Evolutionary conservation across 2,797 vertebrate species (phyloP).

Genomic region (Sarcoramphus papa): DNA sequence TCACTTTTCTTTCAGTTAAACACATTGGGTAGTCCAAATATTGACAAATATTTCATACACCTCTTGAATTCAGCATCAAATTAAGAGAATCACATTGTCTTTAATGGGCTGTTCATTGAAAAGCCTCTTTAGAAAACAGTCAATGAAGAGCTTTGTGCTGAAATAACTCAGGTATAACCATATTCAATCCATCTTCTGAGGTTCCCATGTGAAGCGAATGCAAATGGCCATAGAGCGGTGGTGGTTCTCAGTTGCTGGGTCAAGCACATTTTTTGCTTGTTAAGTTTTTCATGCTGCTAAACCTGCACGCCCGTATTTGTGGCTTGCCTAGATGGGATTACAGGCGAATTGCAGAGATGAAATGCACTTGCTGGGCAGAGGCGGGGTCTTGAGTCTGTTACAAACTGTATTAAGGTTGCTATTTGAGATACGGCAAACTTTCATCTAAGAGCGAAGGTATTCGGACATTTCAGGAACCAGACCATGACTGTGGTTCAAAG

Average conservation of each 20-base stretch:
- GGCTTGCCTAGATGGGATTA: neutral
- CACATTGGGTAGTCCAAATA: neutral
- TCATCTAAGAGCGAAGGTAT: neutral
- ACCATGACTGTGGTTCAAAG: neutral
- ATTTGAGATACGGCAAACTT: neutral
- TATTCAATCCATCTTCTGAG: accelerated
- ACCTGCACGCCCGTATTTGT: accelerated
- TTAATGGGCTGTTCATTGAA: neutral
- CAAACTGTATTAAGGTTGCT: neutral
- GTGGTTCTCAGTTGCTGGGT: neutral
- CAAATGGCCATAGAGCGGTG: accelerated
- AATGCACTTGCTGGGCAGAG: neutral
- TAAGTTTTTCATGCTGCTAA: neutral
- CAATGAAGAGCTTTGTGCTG: neutral
- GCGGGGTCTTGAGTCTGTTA: neutral
- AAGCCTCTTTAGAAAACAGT: neutral
- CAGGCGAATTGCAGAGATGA: neutral
- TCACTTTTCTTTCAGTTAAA: neutral
- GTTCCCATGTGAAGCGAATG: accelerated
- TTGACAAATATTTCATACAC: neutral
- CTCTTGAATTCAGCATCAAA: neutral
- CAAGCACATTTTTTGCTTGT: neutral
- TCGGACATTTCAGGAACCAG: neutral
- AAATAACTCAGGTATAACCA: neutral
- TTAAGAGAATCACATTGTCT: neutral